A percentile compares a stretch with the other conserved stretches of the same genome.
Conservation (phyloP, 2,888 invertebrate species). For the Tetrapedia diversipes region DNA sequence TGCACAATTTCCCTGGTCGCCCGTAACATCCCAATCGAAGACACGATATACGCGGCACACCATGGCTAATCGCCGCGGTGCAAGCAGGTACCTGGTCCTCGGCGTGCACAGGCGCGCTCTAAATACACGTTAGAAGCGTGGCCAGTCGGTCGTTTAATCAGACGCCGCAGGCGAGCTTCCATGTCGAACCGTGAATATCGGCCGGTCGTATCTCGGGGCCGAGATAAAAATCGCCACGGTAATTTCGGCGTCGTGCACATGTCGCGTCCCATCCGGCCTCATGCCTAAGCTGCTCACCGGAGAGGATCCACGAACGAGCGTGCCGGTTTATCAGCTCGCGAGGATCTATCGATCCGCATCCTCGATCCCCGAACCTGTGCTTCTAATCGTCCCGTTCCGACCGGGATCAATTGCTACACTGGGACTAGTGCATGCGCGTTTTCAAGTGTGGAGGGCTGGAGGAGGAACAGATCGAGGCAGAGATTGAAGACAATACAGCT, state of each 20-base stretch:
- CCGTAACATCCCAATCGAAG: slow-evolving; percentile 8
- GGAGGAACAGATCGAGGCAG: too few species aligned
- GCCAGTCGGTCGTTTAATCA: slow-evolving; percentile 75
- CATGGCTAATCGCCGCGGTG: slow-evolving; percentile 65
- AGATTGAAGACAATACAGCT: background rate
- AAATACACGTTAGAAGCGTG: slow-evolving; percentile 72
- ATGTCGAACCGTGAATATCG: slow-evolving; percentile 81
- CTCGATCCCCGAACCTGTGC: slow-evolving; percentile 8
- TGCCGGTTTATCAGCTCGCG: slow-evolving; percentile 23
- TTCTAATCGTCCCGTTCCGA: slow-evolving; percentile 36
- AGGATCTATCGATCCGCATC: slow-evolving; percentile 42
- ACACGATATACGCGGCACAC: slow-evolving; percentile 17
- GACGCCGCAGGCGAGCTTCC: slow-evolving; percentile 71
- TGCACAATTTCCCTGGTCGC: too few species aligned
- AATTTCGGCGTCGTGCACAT: slow-evolving; percentile 82
- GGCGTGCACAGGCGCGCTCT: slow-evolving; percentile 51
- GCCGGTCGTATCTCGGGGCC: slow-evolving; percentile 72
- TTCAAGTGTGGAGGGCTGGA: background rate
- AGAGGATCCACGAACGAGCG: slow-evolving; percentile 52
- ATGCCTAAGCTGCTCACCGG: slow-evolving; percentile 61
- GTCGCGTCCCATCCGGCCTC: slow-evolving; percentile 76
- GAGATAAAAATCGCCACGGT: slow-evolving; percentile 79
- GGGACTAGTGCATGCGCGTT: background rate
- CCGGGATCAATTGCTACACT: slow-evolving; percentile 6
- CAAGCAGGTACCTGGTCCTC: slow-evolving; percentile 61